These are phyloP conservation scores for Hyposmocoma kahamanoa DNA, from an alignment of 1,140 invertebrate genomes.

Conservation along the genomic window DNA sequence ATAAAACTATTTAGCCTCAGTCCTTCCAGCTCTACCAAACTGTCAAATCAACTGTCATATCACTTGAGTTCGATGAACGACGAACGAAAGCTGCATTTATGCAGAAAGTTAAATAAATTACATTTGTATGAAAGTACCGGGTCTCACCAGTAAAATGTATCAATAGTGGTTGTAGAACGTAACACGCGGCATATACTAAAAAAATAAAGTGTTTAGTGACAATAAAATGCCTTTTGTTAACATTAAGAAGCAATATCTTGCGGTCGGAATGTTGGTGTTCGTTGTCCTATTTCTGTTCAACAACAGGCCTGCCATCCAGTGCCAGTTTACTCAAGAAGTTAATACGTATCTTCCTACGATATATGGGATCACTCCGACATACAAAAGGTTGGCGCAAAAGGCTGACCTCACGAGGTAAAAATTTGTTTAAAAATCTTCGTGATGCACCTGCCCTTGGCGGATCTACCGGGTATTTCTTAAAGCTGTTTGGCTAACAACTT, in stretches of 20 bases:
- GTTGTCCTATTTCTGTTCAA: constrained; percentile 63
- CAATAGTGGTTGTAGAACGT: not conserved
- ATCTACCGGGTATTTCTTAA: constrained; percentile 16
- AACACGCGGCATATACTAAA: not conserved
- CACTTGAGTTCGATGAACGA: not conserved
- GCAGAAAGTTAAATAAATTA: not conserved
- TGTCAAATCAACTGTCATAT: not conserved
- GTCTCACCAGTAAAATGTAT: constrained; percentile 1
- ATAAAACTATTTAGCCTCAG: too few relatives aligned
- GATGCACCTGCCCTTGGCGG: constrained; percentile 51
- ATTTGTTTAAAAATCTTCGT: constrained; percentile 32
- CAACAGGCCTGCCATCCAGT: constrained; percentile 57
- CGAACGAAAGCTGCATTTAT: constrained; percentile 1
- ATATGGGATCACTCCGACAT: constrained; percentile 95
- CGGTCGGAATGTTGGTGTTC: constrained; percentile 63
- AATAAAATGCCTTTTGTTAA: constrained; percentile 67
- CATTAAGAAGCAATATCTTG: constrained; percentile 66
- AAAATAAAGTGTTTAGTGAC: constrained; percentile 17
- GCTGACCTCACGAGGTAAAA: constrained; percentile 91
- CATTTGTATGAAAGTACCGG: not conserved
- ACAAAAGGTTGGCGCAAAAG: constrained; percentile 92
- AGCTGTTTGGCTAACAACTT: constrained; percentile 30
- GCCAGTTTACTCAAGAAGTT: constrained; percentile 57
- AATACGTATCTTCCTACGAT: constrained; percentile 77
- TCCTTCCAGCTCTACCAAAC: too few relatives aligned